Conservation (phyloP, 2,888 invertebrate genomes). For the Adelognathus sp. region DNA sequence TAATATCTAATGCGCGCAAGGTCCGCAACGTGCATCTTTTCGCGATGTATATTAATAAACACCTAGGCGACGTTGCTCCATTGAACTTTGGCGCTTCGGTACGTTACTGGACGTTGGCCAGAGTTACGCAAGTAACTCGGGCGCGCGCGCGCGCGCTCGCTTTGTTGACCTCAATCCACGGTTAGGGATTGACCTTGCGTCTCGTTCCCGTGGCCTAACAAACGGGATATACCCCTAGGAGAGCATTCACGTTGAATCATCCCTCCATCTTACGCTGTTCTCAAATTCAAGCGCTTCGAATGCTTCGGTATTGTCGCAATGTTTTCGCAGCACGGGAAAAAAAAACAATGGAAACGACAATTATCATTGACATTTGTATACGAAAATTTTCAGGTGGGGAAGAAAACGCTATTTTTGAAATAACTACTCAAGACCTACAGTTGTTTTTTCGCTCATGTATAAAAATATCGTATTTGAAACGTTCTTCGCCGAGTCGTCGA, state of each 20-base stretch:
- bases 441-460: background rate
- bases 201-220: conserved; percentile 68
- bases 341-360: background rate
- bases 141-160: too few species aligned
- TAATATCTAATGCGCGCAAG: conserved; percentile 75
- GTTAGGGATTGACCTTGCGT: conserved; percentile 74
- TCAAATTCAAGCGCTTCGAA: background rate
- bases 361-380: background rate
- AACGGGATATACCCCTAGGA: conserved; percentile 15
- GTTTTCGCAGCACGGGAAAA: background rate
- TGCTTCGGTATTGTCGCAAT: background rate
- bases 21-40: conserved; percentile 69
- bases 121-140: conserved; percentile 74
- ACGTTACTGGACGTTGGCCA: conserved; percentile 75
- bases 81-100: conserved; percentile 79
- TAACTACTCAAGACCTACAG: background rate
- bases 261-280: background rate
- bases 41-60: conserved; percentile 74
- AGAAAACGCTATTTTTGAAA: too few species aligned
- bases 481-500: too few species aligned
- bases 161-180: conserved; percentile 76
- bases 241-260: background rate
- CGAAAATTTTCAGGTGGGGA: too few species aligned
- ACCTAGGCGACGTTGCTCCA: conserved; percentile 77
- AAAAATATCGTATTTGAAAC: too few species aligned